Conservation (phyloP, 2,113 vertebrate species). For the Grammomys dolichurus region DNA sequence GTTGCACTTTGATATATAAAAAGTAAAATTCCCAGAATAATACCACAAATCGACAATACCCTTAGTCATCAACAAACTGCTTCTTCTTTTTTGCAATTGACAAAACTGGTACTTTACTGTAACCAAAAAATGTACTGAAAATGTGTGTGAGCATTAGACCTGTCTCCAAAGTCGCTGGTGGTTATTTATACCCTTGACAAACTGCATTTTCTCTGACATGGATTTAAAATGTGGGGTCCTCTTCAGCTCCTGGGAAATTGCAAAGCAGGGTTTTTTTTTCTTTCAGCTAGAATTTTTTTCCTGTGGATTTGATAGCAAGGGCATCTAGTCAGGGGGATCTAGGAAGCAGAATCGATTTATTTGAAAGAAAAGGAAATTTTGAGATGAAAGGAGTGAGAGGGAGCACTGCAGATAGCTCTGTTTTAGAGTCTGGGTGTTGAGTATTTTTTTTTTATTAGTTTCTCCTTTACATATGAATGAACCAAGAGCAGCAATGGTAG, state of each 20-base stretch:
- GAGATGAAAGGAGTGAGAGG: background rate
- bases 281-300: constrained; percentile 33
- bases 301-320: background rate
- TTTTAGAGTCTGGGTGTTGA: constrained; percentile 5
- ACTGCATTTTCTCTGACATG: background rate
- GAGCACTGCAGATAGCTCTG: background rate
- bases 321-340: background rate
- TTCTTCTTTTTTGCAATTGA: constrained; percentile 35
- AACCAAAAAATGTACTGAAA: background rate
- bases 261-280: constrained; percentile 48
- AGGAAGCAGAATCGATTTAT: constrained; percentile 6
- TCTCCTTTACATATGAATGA: background rate
- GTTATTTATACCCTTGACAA: constrained; percentile 18
- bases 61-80: constrained; percentile 51
- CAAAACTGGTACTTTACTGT: background rate
- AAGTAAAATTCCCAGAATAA: constrained; percentile 73
- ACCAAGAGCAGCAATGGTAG: background rate
- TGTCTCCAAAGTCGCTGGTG: background rate
- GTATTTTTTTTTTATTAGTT: constrained; percentile 15
- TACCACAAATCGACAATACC: constrained; percentile 52
- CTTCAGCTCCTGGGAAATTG: background rate
- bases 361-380: constrained; percentile 27
- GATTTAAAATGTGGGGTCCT: constrained; percentile 17
- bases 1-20: constrained; percentile 68
- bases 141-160: background rate